Percentiles rank a stretch among this genome's conserved stretches.
phyloP scores from a whole-genome alignment of 2,888 invertebrate genomes.

The Lamellibrachia columna region DNA sequence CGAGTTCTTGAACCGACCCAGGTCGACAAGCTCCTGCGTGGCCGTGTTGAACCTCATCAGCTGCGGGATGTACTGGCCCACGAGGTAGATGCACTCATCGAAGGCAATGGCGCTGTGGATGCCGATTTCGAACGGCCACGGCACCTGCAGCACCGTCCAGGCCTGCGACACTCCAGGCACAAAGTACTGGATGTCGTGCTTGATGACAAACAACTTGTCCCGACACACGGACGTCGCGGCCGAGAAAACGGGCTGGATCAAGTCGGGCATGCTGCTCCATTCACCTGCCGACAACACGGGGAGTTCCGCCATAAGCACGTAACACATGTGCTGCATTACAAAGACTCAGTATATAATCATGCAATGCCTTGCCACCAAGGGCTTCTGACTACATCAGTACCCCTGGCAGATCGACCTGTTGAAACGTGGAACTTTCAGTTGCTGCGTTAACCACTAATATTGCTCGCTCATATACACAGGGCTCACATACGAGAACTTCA shows the following conservation, averaged over 20 bases:
- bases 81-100: conserved; percentile 21
- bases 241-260: conserved; percentile 27
- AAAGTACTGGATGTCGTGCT: conserved; percentile 25
- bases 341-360: no score
- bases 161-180: not conserved
- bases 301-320: not conserved
- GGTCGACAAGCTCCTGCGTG: conserved; percentile 22
- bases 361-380: no score
- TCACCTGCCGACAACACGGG: conserved; percentile 14
- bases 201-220: conserved; percentile 27
- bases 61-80: conserved; percentile 25
- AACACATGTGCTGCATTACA: not conserved
- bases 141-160: conserved; percentile 26
- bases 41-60: conserved; percentile 21
- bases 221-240: conserved; percentile 21
- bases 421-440: no score
- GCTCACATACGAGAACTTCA: no score
- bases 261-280: conserved; percentile 22
- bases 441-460: no score
- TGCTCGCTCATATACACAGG: no score
- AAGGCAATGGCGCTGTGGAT: conserved; percentile 23
- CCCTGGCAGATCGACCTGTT: no score
- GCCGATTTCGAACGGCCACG: conserved; percentile 29
- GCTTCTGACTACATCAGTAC: no score
- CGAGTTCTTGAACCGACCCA: conserved; percentile 24